Percentiles rank a stretch among this genome's conserved stretches.
Evolutionary conservation across 2,797 vertebrate species (phyloP).

Genomic region (Sylvilagus floridanus): DNA sequence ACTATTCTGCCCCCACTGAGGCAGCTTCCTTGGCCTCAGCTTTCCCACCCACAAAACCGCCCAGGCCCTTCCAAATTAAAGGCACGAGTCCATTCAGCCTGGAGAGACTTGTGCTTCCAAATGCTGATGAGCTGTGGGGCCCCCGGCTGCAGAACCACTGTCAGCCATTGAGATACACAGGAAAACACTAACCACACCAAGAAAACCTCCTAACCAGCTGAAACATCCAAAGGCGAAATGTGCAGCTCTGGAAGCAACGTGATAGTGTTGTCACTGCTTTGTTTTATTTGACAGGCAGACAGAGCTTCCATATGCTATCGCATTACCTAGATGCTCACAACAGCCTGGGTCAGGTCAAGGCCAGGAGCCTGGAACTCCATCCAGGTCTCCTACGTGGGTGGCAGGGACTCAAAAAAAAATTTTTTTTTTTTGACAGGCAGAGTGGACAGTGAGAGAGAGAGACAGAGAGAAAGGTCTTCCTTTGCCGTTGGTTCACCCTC

Average conservation of each 20-base stretch:
- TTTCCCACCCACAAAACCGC: conserved; percentile 1
- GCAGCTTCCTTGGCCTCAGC: background rate
- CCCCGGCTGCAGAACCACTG: background rate
- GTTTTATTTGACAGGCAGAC: background rate
- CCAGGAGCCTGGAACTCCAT: too few relatives aligned
- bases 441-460: too few relatives aligned
- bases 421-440: too few relatives aligned
- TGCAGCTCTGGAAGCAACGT: background rate
- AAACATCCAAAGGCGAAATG: background rate
- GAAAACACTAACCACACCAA: background rate
- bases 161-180: background rate
- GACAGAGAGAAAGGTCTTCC: too few relatives aligned
- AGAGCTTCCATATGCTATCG: too few relatives aligned
- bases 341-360: too few relatives aligned
- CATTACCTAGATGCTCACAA: too few relatives aligned
- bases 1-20: background rate
- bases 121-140: background rate
- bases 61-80: background rate
- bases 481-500: too few relatives aligned
- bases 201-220: background rate
- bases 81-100: background rate
- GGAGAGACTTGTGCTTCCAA: background rate
- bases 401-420: too few relatives aligned
- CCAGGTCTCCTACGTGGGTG: too few relatives aligned
- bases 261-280: background rate